phyloP scores from a whole-genome alignment of 2,888 invertebrate genomes.

The Oscheius sp. region DNA sequence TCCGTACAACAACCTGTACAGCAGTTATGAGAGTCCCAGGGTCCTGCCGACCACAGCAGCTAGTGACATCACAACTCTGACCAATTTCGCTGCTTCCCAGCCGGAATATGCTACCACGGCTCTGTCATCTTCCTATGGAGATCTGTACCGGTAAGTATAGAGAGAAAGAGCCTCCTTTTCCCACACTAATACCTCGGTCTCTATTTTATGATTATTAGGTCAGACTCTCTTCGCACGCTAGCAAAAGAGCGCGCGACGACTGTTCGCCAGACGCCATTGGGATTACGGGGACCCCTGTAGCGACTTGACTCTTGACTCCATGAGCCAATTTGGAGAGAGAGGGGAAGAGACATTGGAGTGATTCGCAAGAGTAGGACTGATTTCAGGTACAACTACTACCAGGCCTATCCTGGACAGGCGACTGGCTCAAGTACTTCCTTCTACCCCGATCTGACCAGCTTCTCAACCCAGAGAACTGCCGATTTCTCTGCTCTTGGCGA shows the following conservation, averaged over 20 bases:
- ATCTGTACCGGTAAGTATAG: constrained; percentile 18
- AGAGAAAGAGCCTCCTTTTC: no score
- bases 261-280: background rate
- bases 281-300: background rate
- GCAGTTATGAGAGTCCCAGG: constrained; percentile 11
- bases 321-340: no score
- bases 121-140: background rate
- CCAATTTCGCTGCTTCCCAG: constrained; percentile 23
- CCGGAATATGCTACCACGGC: constrained; percentile 25
- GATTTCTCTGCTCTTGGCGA: constrained; percentile 14
- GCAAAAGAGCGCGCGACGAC: background rate
- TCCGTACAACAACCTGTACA: constrained; percentile 27
- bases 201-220: no score
- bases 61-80: constrained; percentile 37
- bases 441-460: constrained; percentile 36
- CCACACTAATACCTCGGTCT: background rate
- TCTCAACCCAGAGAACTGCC: constrained; percentile 19
- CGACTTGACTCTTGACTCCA: background rate
- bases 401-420: constrained; percentile 32
- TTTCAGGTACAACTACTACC: constrained; percentile 38
- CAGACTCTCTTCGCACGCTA: no score
- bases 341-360: no score
- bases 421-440: constrained; percentile 25
- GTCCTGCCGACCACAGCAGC: constrained; percentile 27
- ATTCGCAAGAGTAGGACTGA: no score